Evolutionary conservation across 2,113 vertebrate species (phyloP), one percentile per base, ranked within the genome.

Genomic region (Eulemur rufifrons): DNA sequence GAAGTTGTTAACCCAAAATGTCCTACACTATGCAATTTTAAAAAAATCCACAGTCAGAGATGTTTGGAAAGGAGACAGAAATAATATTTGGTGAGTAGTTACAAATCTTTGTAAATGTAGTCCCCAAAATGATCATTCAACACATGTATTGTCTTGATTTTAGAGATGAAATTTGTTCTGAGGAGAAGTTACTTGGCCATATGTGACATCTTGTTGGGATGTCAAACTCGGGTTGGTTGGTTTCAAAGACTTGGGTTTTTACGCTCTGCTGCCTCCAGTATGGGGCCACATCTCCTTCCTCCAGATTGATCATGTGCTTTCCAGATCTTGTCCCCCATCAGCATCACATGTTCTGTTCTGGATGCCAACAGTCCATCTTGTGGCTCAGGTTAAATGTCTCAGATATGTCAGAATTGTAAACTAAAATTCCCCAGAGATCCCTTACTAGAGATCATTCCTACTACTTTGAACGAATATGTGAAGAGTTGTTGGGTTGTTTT

Each of bases 91-190:
- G 34, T 92, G 32, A 82, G 81, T 61, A 42, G 42, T 86, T 91
- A 39, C 8, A 96, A 34, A 77, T 73, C 32, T 69, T 64, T 93
- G 17, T 89, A 66, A 76, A 34, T 77, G 77, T 93, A 87, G 23
- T 83, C 45, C 37, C 64, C 45, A 15, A 29, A 1, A 56, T 6
- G 37, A 2, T 89, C 74, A 73, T 42, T 68, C 10, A 84, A 86
- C 56, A 56, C 10, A 29, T 63, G 25, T 34, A 39, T 47, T 78
- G 25, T 76, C 27, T 69, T 86, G 54, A 78, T 73, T 89, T 91
- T 81, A 64, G 52, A 93, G 77, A 59, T 85, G 71, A 73, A 37
- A 37, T 78, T 76, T 83, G 64, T 83, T 88, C 27, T 95, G n/a
- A 84, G 76, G 94, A 82, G 78, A 77, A 32, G 37, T 85, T 47